phyloP scores from a whole-genome alignment of 2,113 vertebrate species.

The Ochotona curzoniae region DNA sequence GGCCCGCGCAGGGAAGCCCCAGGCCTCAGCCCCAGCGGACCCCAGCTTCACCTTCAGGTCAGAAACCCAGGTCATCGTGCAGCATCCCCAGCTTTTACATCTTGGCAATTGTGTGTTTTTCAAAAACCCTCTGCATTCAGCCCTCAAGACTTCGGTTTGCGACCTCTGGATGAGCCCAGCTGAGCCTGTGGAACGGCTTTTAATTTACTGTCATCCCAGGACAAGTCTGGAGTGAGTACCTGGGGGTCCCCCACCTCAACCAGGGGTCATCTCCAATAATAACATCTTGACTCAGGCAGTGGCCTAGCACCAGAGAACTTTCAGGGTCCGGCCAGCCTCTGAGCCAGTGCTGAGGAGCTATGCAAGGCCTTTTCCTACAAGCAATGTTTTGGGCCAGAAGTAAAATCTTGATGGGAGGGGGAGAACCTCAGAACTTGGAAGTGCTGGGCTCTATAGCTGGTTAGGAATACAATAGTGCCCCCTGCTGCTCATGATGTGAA shows the following conservation, averaged over 20 bases:
- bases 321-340: background rate
- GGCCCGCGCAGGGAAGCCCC: background rate
- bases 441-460: background rate
- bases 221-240: background rate
- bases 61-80: background rate
- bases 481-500: slow-evolving; percentile 46
- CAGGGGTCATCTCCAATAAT: background rate
- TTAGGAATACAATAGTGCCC: slow-evolving; percentile 50
- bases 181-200: slow-evolving; percentile 1
- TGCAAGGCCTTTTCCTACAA: background rate
- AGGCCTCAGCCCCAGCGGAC: background rate
- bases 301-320: background rate
- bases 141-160: background rate
- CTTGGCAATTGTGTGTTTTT: background rate
- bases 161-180: background rate
- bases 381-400: background rate
- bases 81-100: background rate
- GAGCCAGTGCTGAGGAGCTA: background rate
- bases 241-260: background rate
- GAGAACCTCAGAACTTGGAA: background rate
- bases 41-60: background rate
- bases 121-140: background rate
- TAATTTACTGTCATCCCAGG: background rate
- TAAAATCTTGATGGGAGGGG: too few species aligned
- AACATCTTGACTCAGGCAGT: background rate